Base-by-base conservation (phyloP, 1,140 invertebrate genomes). In the Aporrectodea caliginosa region DNA sequence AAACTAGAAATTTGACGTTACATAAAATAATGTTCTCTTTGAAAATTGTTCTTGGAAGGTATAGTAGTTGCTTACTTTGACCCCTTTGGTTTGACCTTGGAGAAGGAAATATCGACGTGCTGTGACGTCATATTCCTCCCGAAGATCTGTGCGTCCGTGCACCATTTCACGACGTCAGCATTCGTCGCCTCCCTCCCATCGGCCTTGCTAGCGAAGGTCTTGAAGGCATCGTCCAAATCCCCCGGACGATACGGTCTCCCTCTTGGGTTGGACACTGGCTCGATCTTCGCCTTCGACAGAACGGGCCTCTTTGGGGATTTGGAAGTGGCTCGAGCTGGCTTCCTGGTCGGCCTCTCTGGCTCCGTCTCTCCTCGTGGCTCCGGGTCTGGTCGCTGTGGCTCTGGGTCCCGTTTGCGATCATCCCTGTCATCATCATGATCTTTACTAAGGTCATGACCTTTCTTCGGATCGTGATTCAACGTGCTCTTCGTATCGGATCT, bases 11-110 rank as follows among this genome's bases (percentile, higher is more conserved):
- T n/a, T n/a, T n/a, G n/a, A n/a, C n/a, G n/a, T n/a, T n/a, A n/a
- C n/a, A n/a, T n/a, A n/a, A n/a, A n/a, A n/a, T n/a, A n/a, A n/a
- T n/a, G n/a, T n/a, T n/a, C n/a, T n/a, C n/a, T n/a, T n/a, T n/a
- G n/a, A n/a, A n/a, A n/a, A n/a, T n/a, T n/a, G n/a, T n/a, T n/a
- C n/a, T n/a, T n/a, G n/a, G n/a, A n/a, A n/a, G n/a, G n/a, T n/a
- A n/a, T n/a, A n/a, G n/a, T n/a, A n/a, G n/a, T n/a, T n/a, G n/a
- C 78, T 34, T 43, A 80, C 79, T 31, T 69, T 76, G 73, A 74
- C 34, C 74, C 74, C 35, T 80, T 80, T 70, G 12, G 22, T 58
- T 80, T 80, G 16, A 75, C 43, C 58, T 75, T 77, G 29, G 73
- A 78, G 69, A 80, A 80, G 29, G 73, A 31, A n/a, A 80, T 80